Base-by-base conservation (phyloP, 2,888 invertebrate genomes). In the Ditula angustiorana region DNA sequence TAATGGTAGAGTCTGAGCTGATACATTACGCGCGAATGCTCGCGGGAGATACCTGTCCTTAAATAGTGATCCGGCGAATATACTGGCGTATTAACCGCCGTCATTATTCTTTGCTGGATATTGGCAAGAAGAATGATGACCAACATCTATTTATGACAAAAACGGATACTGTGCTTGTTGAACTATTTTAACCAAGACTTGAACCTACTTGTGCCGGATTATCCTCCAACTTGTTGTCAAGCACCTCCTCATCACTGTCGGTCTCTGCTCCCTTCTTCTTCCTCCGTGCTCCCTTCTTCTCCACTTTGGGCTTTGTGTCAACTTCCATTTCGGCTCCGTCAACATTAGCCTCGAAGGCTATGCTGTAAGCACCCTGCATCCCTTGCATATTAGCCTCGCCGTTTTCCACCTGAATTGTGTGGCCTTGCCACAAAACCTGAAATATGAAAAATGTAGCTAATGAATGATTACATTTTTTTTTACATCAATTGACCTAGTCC, bases 201-300 rank as follows among this genome's bases (percentile, higher is more conserved):
- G n/a, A n/a, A 56, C 59, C 76, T 75, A 93, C 93, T 90, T 93
- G 93, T 26, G 88, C 82, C 19, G 95, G 95, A 85, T 95, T 96
- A 78, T 96, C 95, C 80, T 96, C 96, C 65, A 96, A 80, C 81
- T 95, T 95, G 62, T 95, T 95, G 74, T 96, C 95, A 64, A 92
- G 76, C 33, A 91, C 89, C n/a, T 94, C 94, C 24, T 92, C 87
- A 73, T 93, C 93, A 66, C 88, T 92, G 55, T 90, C 78, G 3
- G 84, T 81, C 68, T 93, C 82, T 71, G 82, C 76, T 83, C 88
- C 74, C 92, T 95, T 87, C 85, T 93, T 93, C 83, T 93, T 94
- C 74, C 92, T 94, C 68, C 93, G 88, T 19, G 81, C 76, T 1
- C 83, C 74, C 77, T 90, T 90, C 82, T 93, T 93, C 70, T 91